These are phyloP conservation scores for Antennarius striatus DNA, from an alignment of 2,113 vertebrate species.

Conservation along the genomic window DNA sequence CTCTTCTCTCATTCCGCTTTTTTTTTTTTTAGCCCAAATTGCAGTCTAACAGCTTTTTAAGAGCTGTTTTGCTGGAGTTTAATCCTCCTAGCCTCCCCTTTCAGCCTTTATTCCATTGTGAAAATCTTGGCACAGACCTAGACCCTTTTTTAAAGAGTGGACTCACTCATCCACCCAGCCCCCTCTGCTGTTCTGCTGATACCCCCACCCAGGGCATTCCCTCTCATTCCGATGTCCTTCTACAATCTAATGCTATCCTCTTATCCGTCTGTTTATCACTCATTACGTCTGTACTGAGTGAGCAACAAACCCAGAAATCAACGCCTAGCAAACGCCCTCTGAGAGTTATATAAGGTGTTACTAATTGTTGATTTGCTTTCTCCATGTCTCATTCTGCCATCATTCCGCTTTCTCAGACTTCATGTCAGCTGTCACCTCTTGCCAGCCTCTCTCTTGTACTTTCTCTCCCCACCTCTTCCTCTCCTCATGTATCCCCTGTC, in stretches of 20 bases:
- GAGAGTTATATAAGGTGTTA: conserved; percentile 74
- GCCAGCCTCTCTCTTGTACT: conserved; percentile 56
- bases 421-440: conserved; percentile 62
- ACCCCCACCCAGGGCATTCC: conserved; percentile 47
- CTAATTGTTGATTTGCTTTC: conserved; percentile 80
- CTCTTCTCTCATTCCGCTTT: conserved; percentile 61
- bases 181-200: conserved; percentile 33
- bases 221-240: conserved; percentile 47
- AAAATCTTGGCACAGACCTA: conserved; percentile 74
- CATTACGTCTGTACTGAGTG: conserved; percentile 46
- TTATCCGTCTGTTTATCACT: conserved; percentile 54
- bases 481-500: conserved; percentile 45
- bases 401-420: conserved; percentile 50
- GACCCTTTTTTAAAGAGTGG: conserved; percentile 67
- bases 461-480: conserved; percentile 52
- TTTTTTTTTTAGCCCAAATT: conserved; percentile 79
- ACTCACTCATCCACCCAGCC: conserved; percentile 45
- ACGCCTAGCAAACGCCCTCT: conserved; percentile 58
- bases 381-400: conserved; percentile 57
- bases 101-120: conserved; percentile 76
- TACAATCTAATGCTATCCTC: conserved; percentile 42
- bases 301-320: conserved; percentile 69
- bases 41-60: conserved; percentile 82
- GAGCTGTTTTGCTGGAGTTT: conserved; percentile 77
- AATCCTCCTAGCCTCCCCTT: conserved; percentile 76